Conservation (phyloP, 1,140 invertebrate genomes). For the Triops cancriformis region DNA sequence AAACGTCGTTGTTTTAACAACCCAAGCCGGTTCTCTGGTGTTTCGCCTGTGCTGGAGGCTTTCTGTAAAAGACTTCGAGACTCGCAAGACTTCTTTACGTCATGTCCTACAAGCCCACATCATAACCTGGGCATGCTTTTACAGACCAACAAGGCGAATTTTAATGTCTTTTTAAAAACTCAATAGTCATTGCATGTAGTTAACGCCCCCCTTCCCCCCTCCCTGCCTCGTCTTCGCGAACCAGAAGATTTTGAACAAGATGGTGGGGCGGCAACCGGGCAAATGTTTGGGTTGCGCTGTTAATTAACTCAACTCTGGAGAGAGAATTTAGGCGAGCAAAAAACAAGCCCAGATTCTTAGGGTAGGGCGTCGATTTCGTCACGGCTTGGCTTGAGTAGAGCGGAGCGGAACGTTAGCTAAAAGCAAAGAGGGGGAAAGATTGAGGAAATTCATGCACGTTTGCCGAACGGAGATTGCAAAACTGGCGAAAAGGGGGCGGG, state of each 20-base stretch:
- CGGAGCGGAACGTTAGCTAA: background rate
- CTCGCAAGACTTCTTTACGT: background rate
- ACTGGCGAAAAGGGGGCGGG: background rate
- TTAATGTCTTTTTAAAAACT: conserved; percentile 11
- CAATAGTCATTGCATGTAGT: background rate
- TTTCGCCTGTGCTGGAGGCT: conserved; percentile 8
- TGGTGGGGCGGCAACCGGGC: no score
- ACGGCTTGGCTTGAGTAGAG: background rate
- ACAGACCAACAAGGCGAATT: conserved; percentile 10
- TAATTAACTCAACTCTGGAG: no score
- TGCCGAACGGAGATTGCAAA: background rate
- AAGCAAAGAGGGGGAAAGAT: background rate
- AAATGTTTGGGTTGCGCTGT: no score
- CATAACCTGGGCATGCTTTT: background rate
- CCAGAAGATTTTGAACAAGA: no score
- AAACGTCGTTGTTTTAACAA: background rate
- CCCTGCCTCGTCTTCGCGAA: no score
- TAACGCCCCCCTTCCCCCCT: background rate
- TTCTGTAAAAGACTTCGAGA: background rate
- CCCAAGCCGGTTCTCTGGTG: background rate
- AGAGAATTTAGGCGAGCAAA: no score
- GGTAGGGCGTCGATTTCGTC: background rate
- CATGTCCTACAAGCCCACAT: conserved; percentile 9
- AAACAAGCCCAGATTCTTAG: no score
- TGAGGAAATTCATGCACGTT: background rate